Base-by-base conservation (phyloP, 2,113 vertebrate genomes). In the Cyrtonyx montezumae region DNA sequence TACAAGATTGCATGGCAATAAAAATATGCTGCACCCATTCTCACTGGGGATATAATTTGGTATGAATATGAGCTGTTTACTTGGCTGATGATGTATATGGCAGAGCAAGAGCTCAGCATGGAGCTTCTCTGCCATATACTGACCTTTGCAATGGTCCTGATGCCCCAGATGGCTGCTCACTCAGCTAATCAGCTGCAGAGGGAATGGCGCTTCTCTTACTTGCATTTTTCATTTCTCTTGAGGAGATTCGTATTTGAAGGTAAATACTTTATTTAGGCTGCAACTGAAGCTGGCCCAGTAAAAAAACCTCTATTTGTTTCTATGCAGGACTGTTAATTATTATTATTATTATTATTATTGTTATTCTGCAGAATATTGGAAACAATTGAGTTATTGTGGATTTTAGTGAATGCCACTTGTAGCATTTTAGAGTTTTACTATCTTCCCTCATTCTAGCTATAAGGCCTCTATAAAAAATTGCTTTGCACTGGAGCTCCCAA, bases 151-250 rank as follows among this genome's bases (percentile, higher is more conserved):
- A 22, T 63, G 8, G 42, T 67, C 45, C 15, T 48, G 56, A 6
- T 23, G n/a, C n/a, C 1, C 0, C 1, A 45, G 79, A 36, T 11
- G 36, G 17, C 19, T 0, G 5, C 30, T 81, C 0, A 0, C 13
- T 83, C 40, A 85, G 28, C 42, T 21, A 26, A 26, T 22, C 58
- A 69, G 81, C 14, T 84, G 75, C 20, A 62, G 11, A 51, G 22
- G 12, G n/a, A 34, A 81, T 16, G 13, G 16, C 26, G 10, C 5
- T 87, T 76, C 66, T 62, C 40, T 65, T 4, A 68, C 53, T 20
- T 26, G 9, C 2, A 20, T 46, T 49, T 89, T 37, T 58, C 23
- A 59, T 73, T 82, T 67, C 21, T 90, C 21, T 83, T 11, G 1
- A 8, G 11, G 25, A 73, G 30, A 68, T 78, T 71, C 46, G 76